Base-by-base conservation (phyloP, 2,888 invertebrate genomes). In the Pandemis heparana region DNA sequence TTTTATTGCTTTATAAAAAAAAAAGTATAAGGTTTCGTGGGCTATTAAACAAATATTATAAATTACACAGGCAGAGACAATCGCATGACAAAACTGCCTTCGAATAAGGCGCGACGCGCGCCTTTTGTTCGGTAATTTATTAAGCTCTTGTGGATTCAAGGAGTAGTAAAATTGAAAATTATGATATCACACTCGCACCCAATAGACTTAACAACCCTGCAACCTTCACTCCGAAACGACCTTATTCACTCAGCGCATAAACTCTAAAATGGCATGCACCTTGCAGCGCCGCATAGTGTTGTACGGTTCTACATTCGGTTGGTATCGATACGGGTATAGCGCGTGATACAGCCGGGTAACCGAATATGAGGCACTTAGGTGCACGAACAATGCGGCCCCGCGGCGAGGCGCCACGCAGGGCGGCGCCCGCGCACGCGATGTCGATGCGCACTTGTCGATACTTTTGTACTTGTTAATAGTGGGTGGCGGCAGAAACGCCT, bases 351-450 rank as follows among this genome's bases (percentile, higher is more conserved):
- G 87, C 83, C 88, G 87, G 87, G 94, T 93, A 92, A 92, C 93
- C 91, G 84, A 92, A 93, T 94, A 94, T 92, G 91, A 93, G 93
- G 92, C 92, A 92, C 89, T 92, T 92, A 92, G 89, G 84, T 81
- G 86, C 85, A 82, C 87, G 89, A 85, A 93, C 92, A 92, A 92
- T 90, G 89, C 85, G 82, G 81, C 88, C 92, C 94, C 88, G 92
- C 88, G 86, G 93, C 83, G 86, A 91, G 93, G 93, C 93, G 94
- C 94, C 94, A 88, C 79, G 77, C 8, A 91, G 91, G 77, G 65
- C 41, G 89, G 71, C 64, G 64, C 64, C 8, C 81, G 89, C 56
- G n/a, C 39, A 1, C 3, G 7, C 5, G 12, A 18, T 63, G 18
- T 74, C 75, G 75, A 73, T 77, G 23, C 12, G 65, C 14, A 38